Conservation (phyloP, 2,797 vertebrate genomes). For the Adelosebastes latens region DNA sequence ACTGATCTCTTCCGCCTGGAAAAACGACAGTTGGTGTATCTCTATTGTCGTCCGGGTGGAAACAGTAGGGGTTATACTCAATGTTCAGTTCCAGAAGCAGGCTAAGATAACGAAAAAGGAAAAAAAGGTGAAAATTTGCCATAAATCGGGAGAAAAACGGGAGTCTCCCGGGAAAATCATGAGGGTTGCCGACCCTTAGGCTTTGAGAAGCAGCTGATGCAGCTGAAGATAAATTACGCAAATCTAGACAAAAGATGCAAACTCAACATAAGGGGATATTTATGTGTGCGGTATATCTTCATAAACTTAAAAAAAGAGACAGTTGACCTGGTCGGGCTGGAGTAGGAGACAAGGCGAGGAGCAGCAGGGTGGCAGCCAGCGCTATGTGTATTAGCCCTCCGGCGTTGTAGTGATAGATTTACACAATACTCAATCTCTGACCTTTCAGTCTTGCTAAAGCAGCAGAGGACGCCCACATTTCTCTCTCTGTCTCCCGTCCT, state of each 20-base stretch:
- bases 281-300: background rate
- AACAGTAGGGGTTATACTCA: too few relatives aligned
- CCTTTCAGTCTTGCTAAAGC: slow-evolving; percentile 74
- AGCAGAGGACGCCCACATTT: slow-evolving; percentile 72
- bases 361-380: slow-evolving; percentile 44
- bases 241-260: slow-evolving; percentile 3
- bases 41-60: too few relatives aligned
- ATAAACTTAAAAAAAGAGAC: slow-evolving; percentile 15
- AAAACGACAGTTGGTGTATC: too few relatives aligned
- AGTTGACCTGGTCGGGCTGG: slow-evolving; percentile 7
- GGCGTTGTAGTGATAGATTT: slow-evolving; percentile 74
- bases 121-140: too few relatives aligned
- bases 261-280: slow-evolving; percentile 4
- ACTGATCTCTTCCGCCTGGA: too few relatives aligned
- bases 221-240: background rate
- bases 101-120: too few relatives aligned
- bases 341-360: slow-evolving; percentile 38
- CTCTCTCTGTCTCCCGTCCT: slow-evolving; percentile 39
- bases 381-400: slow-evolving; percentile 38
- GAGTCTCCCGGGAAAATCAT: too few relatives aligned
- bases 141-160: too few relatives aligned
- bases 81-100: too few relatives aligned
- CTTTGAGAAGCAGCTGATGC: background rate
- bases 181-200: background rate
- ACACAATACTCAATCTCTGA: slow-evolving; percentile 72